Base-by-base conservation (phyloP, 2,888 invertebrate genomes). In the Anagyrus pseudococci region DNA sequence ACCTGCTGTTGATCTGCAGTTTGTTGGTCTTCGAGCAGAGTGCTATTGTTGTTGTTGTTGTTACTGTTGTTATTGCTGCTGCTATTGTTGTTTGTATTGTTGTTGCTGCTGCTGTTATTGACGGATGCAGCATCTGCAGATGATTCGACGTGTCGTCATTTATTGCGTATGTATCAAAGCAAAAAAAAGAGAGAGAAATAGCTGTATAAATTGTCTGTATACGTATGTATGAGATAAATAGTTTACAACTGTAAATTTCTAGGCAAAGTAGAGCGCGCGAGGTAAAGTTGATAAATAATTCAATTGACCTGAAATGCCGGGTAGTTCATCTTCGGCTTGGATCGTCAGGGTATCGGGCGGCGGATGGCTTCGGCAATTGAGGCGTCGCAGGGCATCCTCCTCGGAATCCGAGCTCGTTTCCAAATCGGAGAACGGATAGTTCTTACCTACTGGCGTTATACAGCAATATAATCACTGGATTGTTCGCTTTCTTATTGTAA, bases 401-500 rank as follows among this genome's bases (percentile, higher is more conserved):
- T 92, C 92, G 52, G 90, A 90, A 77, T 92, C 92, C 37, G 90
- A 90, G 70, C 90, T 90, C 4, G 87, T 85, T 67, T 88, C 88
- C 20, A 84, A 84, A 67, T 87, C 87, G 71, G 88, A 86, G 72
- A 87, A 85, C 8, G 86, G 85, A 74, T 87, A 88, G 41, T 85
- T 84, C 74, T 85, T 85, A 13, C 85, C 87, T 87, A 75, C 25
- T n/a, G 22, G 19, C n/a, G 13, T 2, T 23, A 17, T 17, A 29
- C 17, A 22, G 17, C 7, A 43, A 43, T 43, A n/a, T n/a, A n/a
- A n/a, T n/a, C n/a, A n/a, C n/a, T n/a, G n/a, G n/a, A n/a, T n/a
- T n/a, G n/a, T n/a, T n/a, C n/a, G n/a, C n/a, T n/a, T n/a, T n/a
- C n/a, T n/a, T n/a, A n/a, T n/a, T n/a, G n/a, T n/a, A n/a, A n/a